These are phyloP conservation scores for Ooceraea biroi DNA, from an alignment of 1,140 invertebrate species.

Conservation along the genomic window DNA sequence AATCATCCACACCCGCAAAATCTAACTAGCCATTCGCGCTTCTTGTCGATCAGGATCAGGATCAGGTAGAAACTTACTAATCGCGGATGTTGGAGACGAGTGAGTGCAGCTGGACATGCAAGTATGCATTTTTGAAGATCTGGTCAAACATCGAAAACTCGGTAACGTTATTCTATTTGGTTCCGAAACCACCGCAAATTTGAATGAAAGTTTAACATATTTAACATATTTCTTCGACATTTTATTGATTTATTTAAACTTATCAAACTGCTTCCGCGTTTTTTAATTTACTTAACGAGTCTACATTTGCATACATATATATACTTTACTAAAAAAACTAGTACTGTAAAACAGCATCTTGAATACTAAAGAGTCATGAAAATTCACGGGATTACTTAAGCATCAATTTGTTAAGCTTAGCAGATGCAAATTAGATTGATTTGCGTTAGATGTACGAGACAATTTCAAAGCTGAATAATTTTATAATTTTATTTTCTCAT, in stretches of 20 bases:
- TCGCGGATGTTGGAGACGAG: conserved; percentile 21
- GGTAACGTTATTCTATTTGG: conserved; percentile 44
- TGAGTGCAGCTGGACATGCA: background rate
- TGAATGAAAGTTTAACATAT: background rate
- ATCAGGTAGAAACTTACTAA: background rate
- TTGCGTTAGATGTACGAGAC: background rate
- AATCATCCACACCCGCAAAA: background rate
- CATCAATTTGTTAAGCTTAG: conserved; percentile 29
- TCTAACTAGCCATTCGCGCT: background rate
- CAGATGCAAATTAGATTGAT: conserved; percentile 42
- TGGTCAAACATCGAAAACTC: conserved; percentile 15
- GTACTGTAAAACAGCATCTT: background rate
- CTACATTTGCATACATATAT: conserved; percentile 42
- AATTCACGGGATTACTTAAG: conserved; percentile 38
- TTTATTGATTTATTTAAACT: background rate
- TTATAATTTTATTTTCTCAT: conserved; percentile 30
- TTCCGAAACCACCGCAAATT: background rate
- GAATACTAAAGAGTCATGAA: conserved; percentile 36
- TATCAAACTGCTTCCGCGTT: background rate
- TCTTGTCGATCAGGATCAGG: background rate
- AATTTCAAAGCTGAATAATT: conserved; percentile 24
- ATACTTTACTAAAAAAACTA: conserved; percentile 2
- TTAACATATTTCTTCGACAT: background rate
- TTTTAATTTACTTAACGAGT: background rate
- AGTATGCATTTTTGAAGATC: conserved; percentile 11